A percentile compares a stretch with the other conserved stretches of the same genome.
These are phyloP conservation scores for Protobothrops flavoviridis DNA, from an alignment of 2,113 vertebrate genomes.

Conservation along the genomic window DNA sequence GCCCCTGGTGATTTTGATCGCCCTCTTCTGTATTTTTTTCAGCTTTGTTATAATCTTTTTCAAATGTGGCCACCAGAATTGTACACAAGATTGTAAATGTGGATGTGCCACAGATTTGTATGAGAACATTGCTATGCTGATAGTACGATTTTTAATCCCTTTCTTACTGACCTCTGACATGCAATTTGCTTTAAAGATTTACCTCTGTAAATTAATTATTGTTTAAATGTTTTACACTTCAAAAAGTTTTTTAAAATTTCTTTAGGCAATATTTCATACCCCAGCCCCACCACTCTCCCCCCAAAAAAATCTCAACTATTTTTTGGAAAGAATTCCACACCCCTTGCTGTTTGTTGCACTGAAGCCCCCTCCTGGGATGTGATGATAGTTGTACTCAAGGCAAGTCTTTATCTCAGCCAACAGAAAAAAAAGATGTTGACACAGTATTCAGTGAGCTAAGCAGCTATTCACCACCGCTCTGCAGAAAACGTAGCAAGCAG, in stretches of 20 bases:
- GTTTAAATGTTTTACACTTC: background rate
- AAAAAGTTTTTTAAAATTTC: background rate
- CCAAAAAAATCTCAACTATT: background rate
- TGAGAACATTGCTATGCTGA: background rate
- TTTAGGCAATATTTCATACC: background rate
- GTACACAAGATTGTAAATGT: background rate
- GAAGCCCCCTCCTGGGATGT: background rate
- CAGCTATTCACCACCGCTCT: background rate
- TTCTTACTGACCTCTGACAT: background rate
- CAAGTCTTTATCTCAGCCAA: background rate
- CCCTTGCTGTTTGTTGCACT: background rate
- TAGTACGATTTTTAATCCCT: background rate
- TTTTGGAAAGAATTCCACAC: background rate
- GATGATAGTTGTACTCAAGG: background rate
- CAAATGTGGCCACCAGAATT: background rate
- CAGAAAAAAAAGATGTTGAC: background rate
- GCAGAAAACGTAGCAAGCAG: background rate
- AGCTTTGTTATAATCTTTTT: background rate
- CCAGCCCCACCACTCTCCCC: background rate
- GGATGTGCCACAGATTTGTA: background rate
- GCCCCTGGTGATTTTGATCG: background rate
- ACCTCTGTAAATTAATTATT: background rate
- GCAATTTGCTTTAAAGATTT: background rate
- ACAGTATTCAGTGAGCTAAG: background rate
- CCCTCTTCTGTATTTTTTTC: background rate